phyloP scores from a whole-genome alignment of 2,113 vertebrate species.

The Mesoclemmys tuberculata region DNA sequence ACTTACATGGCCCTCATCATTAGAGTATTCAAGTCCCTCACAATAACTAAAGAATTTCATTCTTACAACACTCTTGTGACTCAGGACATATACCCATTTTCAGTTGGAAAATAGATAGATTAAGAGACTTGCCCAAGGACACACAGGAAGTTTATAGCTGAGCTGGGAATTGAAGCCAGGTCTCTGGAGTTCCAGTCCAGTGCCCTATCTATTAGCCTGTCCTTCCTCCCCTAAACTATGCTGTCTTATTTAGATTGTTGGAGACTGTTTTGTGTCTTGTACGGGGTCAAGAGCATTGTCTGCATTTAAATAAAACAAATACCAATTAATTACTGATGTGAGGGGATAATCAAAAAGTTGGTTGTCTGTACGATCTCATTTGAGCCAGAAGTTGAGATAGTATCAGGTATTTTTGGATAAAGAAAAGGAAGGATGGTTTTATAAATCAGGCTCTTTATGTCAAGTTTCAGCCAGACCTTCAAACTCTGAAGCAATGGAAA shows the following conservation, averaged over 20 bases:
- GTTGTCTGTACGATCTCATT: background rate
- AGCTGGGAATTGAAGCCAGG: background rate
- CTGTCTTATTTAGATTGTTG: background rate
- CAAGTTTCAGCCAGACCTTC: background rate
- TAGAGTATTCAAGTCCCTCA: background rate
- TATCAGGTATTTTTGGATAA: conserved; percentile 42
- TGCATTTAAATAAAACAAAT: background rate
- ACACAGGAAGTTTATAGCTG: background rate
- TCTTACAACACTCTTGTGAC: background rate
- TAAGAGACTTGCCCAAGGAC: background rate
- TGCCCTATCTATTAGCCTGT: background rate
- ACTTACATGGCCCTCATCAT: background rate
- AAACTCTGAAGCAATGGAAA: background rate
- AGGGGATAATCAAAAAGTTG: accelerated
- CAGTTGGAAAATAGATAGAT: background rate
- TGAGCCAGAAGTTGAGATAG: conserved; percentile 40
- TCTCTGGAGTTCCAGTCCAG: background rate
- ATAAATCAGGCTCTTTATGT: conserved; percentile 24
- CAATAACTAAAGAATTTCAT: background rate
- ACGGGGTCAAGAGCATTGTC: background rate
- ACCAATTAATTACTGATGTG: background rate
- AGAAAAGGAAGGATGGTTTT: conserved; percentile 9
- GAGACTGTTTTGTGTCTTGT: background rate
- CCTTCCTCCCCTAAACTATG: background rate
- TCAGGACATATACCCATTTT: background rate